Evolutionary conservation across 2,113 vertebrate species (phyloP), one percentile per base, ranked within the genome.

Genomic region (Blennius ocellaris): DNA sequence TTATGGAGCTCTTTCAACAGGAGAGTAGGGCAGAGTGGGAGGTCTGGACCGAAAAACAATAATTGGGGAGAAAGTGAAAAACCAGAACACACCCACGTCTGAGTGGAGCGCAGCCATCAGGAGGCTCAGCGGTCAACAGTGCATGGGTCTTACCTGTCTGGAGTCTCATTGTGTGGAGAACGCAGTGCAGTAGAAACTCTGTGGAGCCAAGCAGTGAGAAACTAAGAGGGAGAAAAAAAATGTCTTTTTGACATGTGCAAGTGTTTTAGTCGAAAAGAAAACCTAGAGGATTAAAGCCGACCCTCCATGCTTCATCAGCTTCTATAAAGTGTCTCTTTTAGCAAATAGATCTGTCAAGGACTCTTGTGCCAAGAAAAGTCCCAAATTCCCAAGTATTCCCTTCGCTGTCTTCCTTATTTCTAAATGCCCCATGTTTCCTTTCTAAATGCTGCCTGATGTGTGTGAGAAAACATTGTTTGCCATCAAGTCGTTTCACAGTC

Each of bases 61-160:
- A 59, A 53, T 53, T 48, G 60, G 67, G 67, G 21, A 30, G 21
- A 64, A 79, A 65, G 41, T 80, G 40, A 38, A 79, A 63, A 67
- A 14, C 21, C 36, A 44, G 59, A 51, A 48, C 37, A 44, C 56
- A 76, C 69, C 71, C 63, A 61, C n/a, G 12, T 61, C 57, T 67
- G 51, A 36, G 38, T 61, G 48, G 58, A 56, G 57, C 79, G 80
- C n/a, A 3, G 71, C 63, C 69, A 60, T 80, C 64, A 55, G 49
- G 76, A 67, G 70, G 43, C 58, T 7, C 66, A 39, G 41, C 7
- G 59, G 77, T 87, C 83, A 84, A 62, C 73, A 63, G 73, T 65
- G 70, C 81, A 76, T 68, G 41, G 62, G 65, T 59, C 76, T 74
- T 69, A 73, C 69, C 79, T 83, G 73, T 88, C 78, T 72, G 61